These are phyloP conservation scores for Hypselothyrea guttata DNA, from an alignment of 2,888 invertebrate genomes.

Conservation along the genomic window DNA sequence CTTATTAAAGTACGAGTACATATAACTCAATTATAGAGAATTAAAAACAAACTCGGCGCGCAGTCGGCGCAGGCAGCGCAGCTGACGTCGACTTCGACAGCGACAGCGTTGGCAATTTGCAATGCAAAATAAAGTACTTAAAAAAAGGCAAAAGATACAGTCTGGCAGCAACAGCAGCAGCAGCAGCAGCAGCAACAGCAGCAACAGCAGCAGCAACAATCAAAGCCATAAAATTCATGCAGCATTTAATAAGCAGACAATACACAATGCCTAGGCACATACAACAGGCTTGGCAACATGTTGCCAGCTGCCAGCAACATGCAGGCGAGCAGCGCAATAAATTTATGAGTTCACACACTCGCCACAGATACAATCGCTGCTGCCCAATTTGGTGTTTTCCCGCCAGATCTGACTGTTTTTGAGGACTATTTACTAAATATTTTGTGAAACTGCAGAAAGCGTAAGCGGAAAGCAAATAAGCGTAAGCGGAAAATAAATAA, in stretches of 20 bases:
- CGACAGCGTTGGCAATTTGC: conserved; percentile 70
- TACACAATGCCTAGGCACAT: conserved; percentile 11
- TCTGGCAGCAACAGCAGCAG: conserved; percentile 15
- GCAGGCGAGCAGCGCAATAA: conserved; percentile 40
- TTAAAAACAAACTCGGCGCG: conserved; percentile 74
- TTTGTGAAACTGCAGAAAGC: no score
- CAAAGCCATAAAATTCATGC: conserved; percentile 75
- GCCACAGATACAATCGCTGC: conserved; percentile 34
- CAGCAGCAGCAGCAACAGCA: conserved; percentile 22
- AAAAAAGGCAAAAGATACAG: conserved; percentile 32
- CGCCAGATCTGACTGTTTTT: no score
- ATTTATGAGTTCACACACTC: conserved; percentile 71
- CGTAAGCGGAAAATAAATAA: no score
- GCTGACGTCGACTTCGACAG: conserved; percentile 33
- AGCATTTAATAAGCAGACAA: conserved; percentile 73
- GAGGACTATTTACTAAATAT: no score
- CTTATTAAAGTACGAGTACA: conserved; percentile 78
- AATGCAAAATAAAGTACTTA: conserved; percentile 53
- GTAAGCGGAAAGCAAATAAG: no score
- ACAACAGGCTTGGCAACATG: conserved; percentile 38
- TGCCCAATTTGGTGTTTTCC: no score
- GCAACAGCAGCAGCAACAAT: conserved; percentile 48
- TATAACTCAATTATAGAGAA: conserved; percentile 77
- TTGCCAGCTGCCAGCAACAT: conserved; percentile 42
- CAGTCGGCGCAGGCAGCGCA: conserved; percentile 7